Conservation (phyloP, 2,888 invertebrate genomes). For the Onthophagus sagittarius region DNA sequence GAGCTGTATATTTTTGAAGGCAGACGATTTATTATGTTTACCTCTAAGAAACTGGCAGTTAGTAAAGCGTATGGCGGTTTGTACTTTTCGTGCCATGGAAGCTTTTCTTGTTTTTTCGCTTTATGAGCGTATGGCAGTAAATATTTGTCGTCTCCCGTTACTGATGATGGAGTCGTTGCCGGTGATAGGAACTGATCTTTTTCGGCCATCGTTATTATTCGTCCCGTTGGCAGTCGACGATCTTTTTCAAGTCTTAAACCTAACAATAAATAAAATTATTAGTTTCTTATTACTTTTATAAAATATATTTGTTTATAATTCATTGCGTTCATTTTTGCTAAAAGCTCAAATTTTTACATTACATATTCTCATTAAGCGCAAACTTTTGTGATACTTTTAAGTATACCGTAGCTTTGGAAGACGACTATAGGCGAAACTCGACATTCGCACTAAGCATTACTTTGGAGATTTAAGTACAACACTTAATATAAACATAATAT, state of each 20-base stretch:
- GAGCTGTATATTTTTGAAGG: background rate
- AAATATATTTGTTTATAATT: too few relatives aligned
- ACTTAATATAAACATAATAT: too few relatives aligned
- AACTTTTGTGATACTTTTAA: too few relatives aligned
- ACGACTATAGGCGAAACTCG: too few relatives aligned
- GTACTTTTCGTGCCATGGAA: slow-evolving; percentile 30
- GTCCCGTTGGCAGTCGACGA: slow-evolving; percentile 17
- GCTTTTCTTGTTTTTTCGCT: slow-evolving; percentile 24
- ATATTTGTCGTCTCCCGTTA: slow-evolving; percentile 36
- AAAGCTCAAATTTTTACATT: too few relatives aligned
- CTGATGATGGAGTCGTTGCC: slow-evolving; percentile 38
- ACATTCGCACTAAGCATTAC: too few relatives aligned
- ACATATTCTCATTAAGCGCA: too few relatives aligned
- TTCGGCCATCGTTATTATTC: slow-evolving; percentile 16
- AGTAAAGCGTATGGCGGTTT: slow-evolving; percentile 41
- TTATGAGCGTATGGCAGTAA: slow-evolving; percentile 31
- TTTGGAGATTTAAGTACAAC: too few relatives aligned
- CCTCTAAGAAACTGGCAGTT: slow-evolving; percentile 37
- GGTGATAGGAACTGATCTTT: slow-evolving; percentile 28
- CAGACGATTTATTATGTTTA: slow-evolving; percentile 11
- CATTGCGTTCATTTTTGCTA: too few relatives aligned
- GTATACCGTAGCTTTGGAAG: too few relatives aligned
- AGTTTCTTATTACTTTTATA: too few relatives aligned
- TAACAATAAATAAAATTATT: slow-evolving; percentile 8
- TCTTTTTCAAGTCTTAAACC: slow-evolving; percentile 14